Base-by-base conservation (phyloP, 2,113 vertebrate species). In the Microtus oregoni region DNA sequence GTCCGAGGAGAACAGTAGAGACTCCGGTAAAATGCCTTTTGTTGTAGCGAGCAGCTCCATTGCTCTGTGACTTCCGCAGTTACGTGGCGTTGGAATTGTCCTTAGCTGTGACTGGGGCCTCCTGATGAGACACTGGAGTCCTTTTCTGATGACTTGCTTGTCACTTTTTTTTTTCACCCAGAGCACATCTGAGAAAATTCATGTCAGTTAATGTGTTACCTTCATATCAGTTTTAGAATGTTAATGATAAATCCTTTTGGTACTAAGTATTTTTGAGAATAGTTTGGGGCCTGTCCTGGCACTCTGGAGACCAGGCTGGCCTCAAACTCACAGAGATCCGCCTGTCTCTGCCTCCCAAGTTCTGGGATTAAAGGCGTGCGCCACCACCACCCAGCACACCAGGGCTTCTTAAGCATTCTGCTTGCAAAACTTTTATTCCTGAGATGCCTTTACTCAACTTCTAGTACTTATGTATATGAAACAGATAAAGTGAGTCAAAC, bases 1-100 rank as follows among this genome's bases (percentile, higher is more conserved):
- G 13, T 99, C 98, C 1, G 99, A 99, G 32, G 99, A 99, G 5
- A 98, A 99, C 28, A 99, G 98, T 96, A 98, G 98, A 96, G 98
- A 99, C 92, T 98, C 98, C 95, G 99, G 99, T 99, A 98, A 98
- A 93, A 38, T 72, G 63, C 89, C 1, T 79, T 94, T 12, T 76
- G 26, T 30, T 14, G 5, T 61, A 77, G 67, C 67, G 10, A 81
- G 10, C 38, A 88, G 65, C 11, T 70, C 47, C 87, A 5, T 73
- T 92, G 20, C 61, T 76, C 41, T 86, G 44, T 7, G 32, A 76
- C 52, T 91, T 86, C 50, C 41, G 35, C 35, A 92, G 41, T 88
- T 82, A 55, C 89, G 61, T 63, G 81, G 78, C 70, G n/a, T 92
- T 94, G 70, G 86, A 86, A 79, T 92, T 94, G 5, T 32, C 30